These are phyloP conservation scores for Python bivittatus DNA, from an alignment of 2,113 vertebrate genomes.

Conservation along the genomic window DNA sequence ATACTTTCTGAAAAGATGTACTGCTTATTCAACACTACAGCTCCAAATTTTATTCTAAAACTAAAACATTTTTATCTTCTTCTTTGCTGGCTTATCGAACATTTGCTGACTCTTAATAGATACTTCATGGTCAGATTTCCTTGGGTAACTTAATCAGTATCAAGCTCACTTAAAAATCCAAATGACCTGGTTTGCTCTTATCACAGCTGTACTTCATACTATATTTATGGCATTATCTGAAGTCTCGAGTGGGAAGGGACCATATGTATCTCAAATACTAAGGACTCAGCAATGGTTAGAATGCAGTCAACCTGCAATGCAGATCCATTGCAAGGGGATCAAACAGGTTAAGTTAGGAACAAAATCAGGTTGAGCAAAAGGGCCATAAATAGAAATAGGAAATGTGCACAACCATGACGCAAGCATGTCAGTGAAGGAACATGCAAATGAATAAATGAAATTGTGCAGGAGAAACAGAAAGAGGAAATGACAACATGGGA, in stretches of 20 bases:
- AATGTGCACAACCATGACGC: background rate
- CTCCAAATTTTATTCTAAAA: background rate
- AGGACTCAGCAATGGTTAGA: background rate
- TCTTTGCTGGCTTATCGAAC: background rate
- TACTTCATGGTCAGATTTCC: slow-evolving; percentile 37
- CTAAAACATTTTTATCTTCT: background rate
- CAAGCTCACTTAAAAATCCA: slow-evolving; percentile 10
- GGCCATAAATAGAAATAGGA: background rate
- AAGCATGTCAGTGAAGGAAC: background rate
- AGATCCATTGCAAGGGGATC: slow-evolving; percentile 39
- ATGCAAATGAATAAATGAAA: background rate
- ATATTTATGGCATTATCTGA: background rate
- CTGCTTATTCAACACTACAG: background rate
- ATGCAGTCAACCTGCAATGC: background rate
- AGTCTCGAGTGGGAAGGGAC: slow-evolving; percentile 23
- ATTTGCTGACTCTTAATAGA: background rate
- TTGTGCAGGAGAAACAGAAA: background rate
- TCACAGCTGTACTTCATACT: background rate
- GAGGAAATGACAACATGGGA: background rate
- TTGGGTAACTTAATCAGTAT: slow-evolving; percentile 33
- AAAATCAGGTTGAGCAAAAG: background rate
- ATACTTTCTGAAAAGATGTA: background rate
- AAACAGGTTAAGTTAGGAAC: background rate
- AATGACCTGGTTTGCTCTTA: slow-evolving; percentile 25
- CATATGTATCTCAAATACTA: background rate